Evolutionary conservation across 2,113 vertebrate genomes (phyloP), one percentile per base, ranked within the genome.

Genomic region (Alethe castanea): DNA sequence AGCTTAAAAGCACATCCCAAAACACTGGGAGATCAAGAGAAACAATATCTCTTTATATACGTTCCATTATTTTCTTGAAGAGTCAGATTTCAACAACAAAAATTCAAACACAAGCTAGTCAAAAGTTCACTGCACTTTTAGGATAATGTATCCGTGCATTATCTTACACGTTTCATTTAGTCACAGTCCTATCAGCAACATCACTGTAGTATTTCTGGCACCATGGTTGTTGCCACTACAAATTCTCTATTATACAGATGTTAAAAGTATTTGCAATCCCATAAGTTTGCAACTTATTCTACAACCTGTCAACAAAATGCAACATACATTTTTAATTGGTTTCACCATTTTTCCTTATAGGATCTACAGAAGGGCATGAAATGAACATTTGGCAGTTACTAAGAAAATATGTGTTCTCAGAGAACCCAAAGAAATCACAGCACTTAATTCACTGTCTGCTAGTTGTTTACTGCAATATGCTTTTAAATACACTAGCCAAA

Each of bases 1-100:
- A 88, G 54, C 77, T 82, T 82, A 81, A 94, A 65, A 95, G 82
- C 85, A 90, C 50, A 94, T 80, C 76, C 56, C 25, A 45, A 65
- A 86, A 53, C 84, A 83, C 45, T 38, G 40, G 15, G 28, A 69
- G 45, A 26, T 26, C 5, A 52, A 54, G 31, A 35, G 45, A 38
- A 88, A 74, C 84, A 79, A 76, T 7, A 35, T 40, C 23, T 76
- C 56, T 82, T 45, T 6, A 56, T 69, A 84, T n/a, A 69, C 26
- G 60, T 83, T 86, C 48, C 59, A 66, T 84, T 29, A 85, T 81
- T 95, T 84, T 78, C 45, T 81, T 57, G 40, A 84, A 84, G 47
- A 90, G 81, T 80, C 86, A 56, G 45, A 93, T 96, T 88, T 96
- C 81, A 71, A 71, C n/a, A 82, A 66, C 60, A 86, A 56, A 92